These are phyloP conservation scores for Indri indri DNA, from an alignment of 2,113 vertebrate genomes.

Conservation along the genomic window DNA sequence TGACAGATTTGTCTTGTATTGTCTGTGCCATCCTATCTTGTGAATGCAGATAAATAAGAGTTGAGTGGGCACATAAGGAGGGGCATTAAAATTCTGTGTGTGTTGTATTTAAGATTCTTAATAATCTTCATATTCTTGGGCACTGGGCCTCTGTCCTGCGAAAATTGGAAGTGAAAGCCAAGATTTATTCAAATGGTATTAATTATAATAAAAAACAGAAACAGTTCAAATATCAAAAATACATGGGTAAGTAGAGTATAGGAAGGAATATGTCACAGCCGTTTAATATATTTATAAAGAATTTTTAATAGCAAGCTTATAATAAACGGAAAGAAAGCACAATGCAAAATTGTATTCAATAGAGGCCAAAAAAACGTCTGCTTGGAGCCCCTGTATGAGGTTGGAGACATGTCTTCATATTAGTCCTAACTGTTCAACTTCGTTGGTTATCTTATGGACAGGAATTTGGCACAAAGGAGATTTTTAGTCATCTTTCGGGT, in stretches of 20 bases:
- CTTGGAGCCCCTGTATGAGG: background rate
- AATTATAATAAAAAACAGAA: slow-evolving; percentile 2
- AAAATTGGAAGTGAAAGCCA: slow-evolving; percentile 12
- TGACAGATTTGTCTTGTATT: background rate
- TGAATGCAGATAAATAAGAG: background rate
- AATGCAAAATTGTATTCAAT: background rate
- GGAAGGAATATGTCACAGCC: background rate
- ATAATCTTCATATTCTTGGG: slow-evolving; percentile 18
- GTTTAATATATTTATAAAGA: background rate
- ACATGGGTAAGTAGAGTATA: background rate
- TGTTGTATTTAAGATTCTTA: background rate
- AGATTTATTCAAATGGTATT: background rate
- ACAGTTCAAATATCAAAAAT: slow-evolving; percentile 29
- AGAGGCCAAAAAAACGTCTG: background rate
- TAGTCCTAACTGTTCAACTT: background rate
- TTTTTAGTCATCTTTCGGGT: background rate
- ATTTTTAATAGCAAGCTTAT: slow-evolving; percentile 11
- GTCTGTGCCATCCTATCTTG: background rate
- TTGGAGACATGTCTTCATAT: background rate
- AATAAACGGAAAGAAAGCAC: background rate
- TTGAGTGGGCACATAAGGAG: background rate
- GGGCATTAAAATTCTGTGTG: background rate
- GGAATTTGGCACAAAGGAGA: background rate
- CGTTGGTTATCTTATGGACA: background rate
- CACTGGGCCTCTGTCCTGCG: background rate